These are phyloP conservation scores for Platalea minor DNA, from an alignment of 2,797 vertebrate species.

Conservation along the genomic window DNA sequence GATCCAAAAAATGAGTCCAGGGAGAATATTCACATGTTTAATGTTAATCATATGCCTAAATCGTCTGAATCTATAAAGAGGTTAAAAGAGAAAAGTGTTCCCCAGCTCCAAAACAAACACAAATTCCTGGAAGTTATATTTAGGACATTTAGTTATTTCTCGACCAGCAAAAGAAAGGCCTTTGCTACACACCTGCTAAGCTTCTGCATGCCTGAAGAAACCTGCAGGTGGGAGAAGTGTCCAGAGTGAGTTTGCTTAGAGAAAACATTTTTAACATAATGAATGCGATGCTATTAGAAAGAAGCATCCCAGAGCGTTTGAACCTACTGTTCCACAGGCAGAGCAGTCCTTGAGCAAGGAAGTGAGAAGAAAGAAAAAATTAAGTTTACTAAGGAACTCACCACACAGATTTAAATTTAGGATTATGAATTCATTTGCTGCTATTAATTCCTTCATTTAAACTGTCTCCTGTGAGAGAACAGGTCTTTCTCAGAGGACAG, in stretches of 20 bases:
- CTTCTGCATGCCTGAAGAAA: neutral
- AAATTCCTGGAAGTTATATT: constrained; percentile 14
- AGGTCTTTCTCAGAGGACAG: neutral
- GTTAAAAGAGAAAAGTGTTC: constrained; percentile 25
- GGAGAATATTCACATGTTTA: constrained; percentile 27
- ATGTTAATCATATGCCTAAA: constrained; percentile 52
- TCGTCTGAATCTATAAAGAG: constrained; percentile 29
- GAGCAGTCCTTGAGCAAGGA: neutral
- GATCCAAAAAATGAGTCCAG: constrained; percentile 15
- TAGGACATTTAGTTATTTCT: neutral
- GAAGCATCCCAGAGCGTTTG: neutral
- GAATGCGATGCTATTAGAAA: neutral
- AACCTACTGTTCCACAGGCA: neutral
- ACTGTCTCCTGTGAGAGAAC: neutral
- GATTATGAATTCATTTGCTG: neutral
- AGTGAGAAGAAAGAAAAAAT: neutral
- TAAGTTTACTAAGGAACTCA: neutral
- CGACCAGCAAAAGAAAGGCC: neutral
- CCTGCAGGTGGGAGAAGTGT: neutral
- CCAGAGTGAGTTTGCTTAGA: neutral
- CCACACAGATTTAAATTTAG: neutral
- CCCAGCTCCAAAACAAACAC: constrained; percentile 35
- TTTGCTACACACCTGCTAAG: neutral
- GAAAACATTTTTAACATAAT: neutral
- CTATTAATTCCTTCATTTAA: neutral